Conservation (phyloP, 2,797 vertebrate species). For the Molossus molossus region DNA sequence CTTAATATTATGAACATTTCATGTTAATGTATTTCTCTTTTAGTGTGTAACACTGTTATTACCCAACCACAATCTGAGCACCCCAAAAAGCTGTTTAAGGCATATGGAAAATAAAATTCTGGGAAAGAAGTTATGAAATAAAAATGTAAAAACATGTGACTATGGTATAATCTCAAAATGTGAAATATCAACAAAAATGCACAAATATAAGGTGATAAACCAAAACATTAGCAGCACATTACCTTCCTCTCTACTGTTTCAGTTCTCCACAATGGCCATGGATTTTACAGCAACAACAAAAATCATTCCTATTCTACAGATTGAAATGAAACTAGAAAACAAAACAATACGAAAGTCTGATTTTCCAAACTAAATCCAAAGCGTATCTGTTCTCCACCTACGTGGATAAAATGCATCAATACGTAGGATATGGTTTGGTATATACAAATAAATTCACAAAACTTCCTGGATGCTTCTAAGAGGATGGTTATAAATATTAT, state of each 20-base stretch:
- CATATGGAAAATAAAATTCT: not conserved
- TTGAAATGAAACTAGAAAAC: constrained; percentile 56
- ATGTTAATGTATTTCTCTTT: constrained; percentile 22
- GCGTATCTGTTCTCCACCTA: not conserved
- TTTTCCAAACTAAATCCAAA: constrained; percentile 48
- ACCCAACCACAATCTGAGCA: constrained; percentile 40
- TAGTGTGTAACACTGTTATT: not conserved
- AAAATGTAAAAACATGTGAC: not conserved
- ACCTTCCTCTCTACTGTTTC: not conserved
- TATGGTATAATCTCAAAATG: not conserved
- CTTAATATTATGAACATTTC: constrained; percentile 11
- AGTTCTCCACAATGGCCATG: not conserved
- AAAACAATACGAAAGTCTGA: constrained; percentile 45
- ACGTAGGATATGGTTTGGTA: not conserved
- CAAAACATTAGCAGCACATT: not conserved
- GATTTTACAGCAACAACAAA: constrained; percentile 24
- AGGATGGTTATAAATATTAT: not conserved
- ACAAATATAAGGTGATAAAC: not conserved
- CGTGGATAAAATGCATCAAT: not conserved
- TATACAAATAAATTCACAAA: not conserved
- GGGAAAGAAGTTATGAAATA: constrained; percentile 13
- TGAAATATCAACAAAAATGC: constrained; percentile 26
- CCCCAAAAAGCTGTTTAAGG: not conserved
- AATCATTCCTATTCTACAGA: not conserved
- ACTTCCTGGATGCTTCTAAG: not conserved